Conservation (phyloP, 1,140 invertebrate species). For the Caerostris darwini region DNA sequence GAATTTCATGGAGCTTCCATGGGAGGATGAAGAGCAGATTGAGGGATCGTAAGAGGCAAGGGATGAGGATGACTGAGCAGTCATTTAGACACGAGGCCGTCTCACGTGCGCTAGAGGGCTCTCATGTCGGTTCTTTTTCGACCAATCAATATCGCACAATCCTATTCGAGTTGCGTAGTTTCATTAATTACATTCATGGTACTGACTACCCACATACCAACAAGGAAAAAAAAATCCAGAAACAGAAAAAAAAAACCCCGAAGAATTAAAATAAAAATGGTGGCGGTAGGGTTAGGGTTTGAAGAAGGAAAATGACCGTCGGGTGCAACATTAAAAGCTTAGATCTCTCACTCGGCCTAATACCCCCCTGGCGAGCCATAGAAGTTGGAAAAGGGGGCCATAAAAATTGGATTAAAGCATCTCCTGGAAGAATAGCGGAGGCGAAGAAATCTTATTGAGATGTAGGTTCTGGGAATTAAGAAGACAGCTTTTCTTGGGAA, state of each 20-base stretch:
- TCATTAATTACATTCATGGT: conserved; percentile 73
- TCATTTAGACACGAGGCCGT: conserved; percentile 66
- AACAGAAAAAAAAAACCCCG: not conserved
- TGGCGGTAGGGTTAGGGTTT: not conserved
- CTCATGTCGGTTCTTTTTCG: conserved; percentile 59
- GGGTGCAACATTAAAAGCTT: conserved; percentile 76
- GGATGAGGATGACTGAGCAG: conserved; percentile 74
- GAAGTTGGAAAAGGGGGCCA: conserved; percentile 24
- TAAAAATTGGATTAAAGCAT: conserved; percentile 69
- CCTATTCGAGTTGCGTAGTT: conserved; percentile 65
- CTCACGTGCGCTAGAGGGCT: conserved; percentile 67
- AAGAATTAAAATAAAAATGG: conserved; percentile 61
- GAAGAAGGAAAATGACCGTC: conserved; percentile 29
- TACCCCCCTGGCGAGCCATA: conserved; percentile 62
- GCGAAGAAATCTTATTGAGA: conserved; percentile 24
- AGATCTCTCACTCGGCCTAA: conserved; percentile 42
- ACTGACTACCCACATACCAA: not conserved
- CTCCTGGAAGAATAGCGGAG: conserved; percentile 8
- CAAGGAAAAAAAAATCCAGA: not conserved
- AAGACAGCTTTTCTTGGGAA: not conserved
- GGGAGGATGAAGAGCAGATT: conserved; percentile 72
- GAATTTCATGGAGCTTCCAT: conserved; percentile 73
- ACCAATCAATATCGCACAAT: conserved; percentile 71
- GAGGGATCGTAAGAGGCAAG: conserved; percentile 51
- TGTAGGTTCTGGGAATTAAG: not conserved